Base-by-base conservation (phyloP, 2,888 invertebrate genomes). In the Galeopsomyia nigrocyanea region DNA sequence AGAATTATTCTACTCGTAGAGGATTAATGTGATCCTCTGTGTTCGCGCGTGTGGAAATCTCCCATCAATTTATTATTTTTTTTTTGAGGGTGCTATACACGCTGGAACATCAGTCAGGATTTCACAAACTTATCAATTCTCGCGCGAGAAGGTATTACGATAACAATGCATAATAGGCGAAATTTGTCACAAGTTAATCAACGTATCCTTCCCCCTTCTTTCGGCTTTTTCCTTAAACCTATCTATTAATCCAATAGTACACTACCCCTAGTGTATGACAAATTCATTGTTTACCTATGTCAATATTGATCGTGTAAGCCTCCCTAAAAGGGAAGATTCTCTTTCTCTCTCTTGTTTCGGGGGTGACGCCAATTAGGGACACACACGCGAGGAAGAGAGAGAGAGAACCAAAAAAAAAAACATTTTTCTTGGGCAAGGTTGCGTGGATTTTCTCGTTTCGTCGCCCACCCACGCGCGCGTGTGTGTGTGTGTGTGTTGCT, bases 401-500 rank as follows among this genome's bases (percentile, higher is more conserved):
- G 21, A 19, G 22, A 46, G 61, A 19, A 1, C 1, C 39, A 53
- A 39, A 16, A 39, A 16, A 13, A 51, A 58, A 62, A 58, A 67
- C 50, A 26, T 39, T 50, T 67, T 58, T 67, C 58, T 66, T 50
- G 31, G 21, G 17, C 19, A 7, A 39, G 6, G 31, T 26, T 26
- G 60, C 69, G 57, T 55, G 66, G 61, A 61, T 62, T 66, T 66
- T 66, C 65, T 49, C 60, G 57, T 63, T 69, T 69, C 62, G 62
- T 68, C 68, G 47, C 50, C 39, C 17, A 39, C 17, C 63, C 64
- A 60, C 65, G 50, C 13, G 65, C 26, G 31, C 55, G 60, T 61
- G n/a, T n/a, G 47, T 21, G 70, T 31, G 31, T 31, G 31, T 31
- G 31, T 7, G 7, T 31, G 31, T 31, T 31, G 7, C 31, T 31